These are phyloP conservation scores for Anas georgica DNA, from an alignment of 2,797 vertebrate species.

Conservation along the genomic window DNA sequence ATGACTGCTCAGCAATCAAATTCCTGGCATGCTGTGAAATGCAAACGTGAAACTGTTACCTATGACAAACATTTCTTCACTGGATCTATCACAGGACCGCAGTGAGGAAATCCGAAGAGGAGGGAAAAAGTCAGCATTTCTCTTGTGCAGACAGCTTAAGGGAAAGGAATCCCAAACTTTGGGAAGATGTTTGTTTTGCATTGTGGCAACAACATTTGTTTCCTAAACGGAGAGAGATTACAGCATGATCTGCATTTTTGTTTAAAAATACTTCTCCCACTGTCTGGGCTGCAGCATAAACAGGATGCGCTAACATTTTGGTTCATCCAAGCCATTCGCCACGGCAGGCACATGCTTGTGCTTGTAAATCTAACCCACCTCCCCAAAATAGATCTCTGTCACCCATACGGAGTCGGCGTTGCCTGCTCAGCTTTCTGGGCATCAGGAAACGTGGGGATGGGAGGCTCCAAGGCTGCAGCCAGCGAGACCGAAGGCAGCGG, in stretches of 20 bases:
- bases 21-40: not conserved
- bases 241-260: slow-evolving; percentile 28
- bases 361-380: not conserved
- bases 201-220: not conserved
- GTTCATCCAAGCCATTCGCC: not conserved
- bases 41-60: not conserved
- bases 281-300: slow-evolving; percentile 41
- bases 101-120: not conserved
- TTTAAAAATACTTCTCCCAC: slow-evolving; percentile 46
- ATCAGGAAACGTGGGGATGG: rapidly evolving
- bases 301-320: slow-evolving; percentile 58
- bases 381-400: not conserved
- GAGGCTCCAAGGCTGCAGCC: rapidly evolving
- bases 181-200: not conserved
- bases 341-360: rapidly evolving
- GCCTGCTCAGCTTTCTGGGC: not conserved
- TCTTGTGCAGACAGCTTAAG: not conserved
- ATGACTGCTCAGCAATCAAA: not conserved
- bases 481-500: not conserved
- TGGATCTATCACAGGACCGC: not conserved
- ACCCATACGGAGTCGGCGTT: not conserved
- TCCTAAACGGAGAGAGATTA: slow-evolving; percentile 1
- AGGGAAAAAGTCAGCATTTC: not conserved
- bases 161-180: slow-evolving; percentile 19
- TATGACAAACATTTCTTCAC: slow-evolving; percentile 32